A percentile compares a stretch with the other conserved stretches of the same genome.
Evolutionary conservation across 2,888 invertebrate species (phyloP).

Genomic region (Drepanosiphum platanoidis): DNA sequence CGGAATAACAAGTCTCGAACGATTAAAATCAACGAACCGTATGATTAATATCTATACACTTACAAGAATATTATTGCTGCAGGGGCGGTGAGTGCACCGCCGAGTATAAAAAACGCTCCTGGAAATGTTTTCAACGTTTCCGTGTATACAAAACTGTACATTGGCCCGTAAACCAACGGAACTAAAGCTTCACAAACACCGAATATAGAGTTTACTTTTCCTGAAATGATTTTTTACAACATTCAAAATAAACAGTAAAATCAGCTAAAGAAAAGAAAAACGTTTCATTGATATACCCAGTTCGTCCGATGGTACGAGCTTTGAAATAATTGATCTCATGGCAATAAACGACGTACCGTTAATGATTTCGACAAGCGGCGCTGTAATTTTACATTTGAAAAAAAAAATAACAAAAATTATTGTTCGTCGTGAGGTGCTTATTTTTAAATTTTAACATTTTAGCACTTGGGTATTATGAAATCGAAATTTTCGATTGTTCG

Average conservation of each 20-base stretch:
- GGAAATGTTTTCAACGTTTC: constrained; percentile 77
- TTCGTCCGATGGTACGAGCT: constrained; percentile 82
- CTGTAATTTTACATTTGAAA: constrained; percentile 68
- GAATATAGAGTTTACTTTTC: constrained; percentile 85
- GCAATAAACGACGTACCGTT: constrained; percentile 89
- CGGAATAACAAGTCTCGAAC: too few relatives aligned
- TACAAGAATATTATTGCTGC: constrained; percentile 77
- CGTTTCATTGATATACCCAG: constrained; percentile 71
- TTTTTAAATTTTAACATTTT: too few relatives aligned
- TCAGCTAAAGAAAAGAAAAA: background rate
- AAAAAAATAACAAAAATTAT: background rate
- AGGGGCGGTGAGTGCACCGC: constrained; percentile 77
- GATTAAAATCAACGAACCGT: background rate
- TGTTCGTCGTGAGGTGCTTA: background rate
- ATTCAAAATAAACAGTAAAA: background rate
- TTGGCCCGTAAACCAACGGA: constrained; percentile 85
- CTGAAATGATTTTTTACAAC: constrained; percentile 68
- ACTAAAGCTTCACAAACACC: constrained; percentile 86
- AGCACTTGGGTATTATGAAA: too few relatives aligned
- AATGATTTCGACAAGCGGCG: constrained; percentile 82
- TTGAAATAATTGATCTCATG: constrained; percentile 87
- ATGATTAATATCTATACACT: constrained; percentile 64
- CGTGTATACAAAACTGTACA: constrained; percentile 80
- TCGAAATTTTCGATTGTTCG: too few relatives aligned
- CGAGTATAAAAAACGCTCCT: constrained; percentile 78